Percentiles rank a stretch among this genome's conserved stretches.
Evolutionary conservation across 2,113 vertebrate species (phyloP).

Genomic region (Apteryx mantelli): DNA sequence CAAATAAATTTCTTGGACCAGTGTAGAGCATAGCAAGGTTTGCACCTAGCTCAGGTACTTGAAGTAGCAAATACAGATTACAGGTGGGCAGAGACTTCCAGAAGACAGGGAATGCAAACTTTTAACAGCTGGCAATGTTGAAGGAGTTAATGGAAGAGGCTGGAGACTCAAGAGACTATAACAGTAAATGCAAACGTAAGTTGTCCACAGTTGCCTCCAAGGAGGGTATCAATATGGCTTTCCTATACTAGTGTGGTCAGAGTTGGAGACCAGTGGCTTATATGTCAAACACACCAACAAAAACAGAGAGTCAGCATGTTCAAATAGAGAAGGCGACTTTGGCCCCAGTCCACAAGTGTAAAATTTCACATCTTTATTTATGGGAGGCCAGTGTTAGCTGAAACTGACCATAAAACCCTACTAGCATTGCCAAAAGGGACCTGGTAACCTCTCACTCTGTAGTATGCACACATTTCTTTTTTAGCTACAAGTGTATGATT

Average conservation of each 20-base stretch:
- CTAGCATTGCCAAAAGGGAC: constrained; percentile 8
- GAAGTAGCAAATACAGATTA: neutral
- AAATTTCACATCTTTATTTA: constrained; percentile 68
- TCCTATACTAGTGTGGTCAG: constrained; percentile 7
- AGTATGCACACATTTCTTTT: neutral
- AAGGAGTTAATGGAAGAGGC: neutral
- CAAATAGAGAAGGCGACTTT: constrained; percentile 32
- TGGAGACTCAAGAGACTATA: neutral
- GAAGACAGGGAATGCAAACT: neutral
- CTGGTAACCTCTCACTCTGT: neutral
- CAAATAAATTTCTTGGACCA: neutral
- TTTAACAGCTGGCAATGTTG: neutral
- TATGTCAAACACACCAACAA: constrained; percentile 42
- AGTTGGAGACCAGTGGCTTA: constrained; percentile 24
- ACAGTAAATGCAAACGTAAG: neutral
- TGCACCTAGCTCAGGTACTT: neutral
- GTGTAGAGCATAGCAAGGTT: neutral
- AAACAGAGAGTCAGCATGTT: constrained; percentile 48
- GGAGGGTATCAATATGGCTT: constrained; percentile 7
- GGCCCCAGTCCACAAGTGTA: constrained; percentile 47
- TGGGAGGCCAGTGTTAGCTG: constrained; percentile 30
- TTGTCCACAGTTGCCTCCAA: neutral
- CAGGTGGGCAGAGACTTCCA: neutral
- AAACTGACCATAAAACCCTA: constrained; percentile 53
- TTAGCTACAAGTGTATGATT: neutral